phyloP scores from a whole-genome alignment of 2,888 invertebrate genomes.

The Perizoma flavofasciatum region DNA sequence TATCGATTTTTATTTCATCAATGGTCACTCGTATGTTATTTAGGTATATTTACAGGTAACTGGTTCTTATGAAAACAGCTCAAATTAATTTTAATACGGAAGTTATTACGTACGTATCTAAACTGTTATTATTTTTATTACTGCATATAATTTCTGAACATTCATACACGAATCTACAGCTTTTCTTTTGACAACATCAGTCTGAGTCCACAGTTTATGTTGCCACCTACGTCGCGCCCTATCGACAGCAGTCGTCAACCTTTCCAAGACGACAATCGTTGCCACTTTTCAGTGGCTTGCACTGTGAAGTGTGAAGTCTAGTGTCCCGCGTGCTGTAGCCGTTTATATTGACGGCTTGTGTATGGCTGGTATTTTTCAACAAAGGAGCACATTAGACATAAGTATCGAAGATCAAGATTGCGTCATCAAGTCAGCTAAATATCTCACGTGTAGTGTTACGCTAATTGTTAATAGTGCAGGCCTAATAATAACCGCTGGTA shows the following conservation, averaged over 20 bases:
- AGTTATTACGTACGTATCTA: too few relatives aligned
- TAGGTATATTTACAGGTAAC: conserved; percentile 37
- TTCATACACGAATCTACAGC: too few relatives aligned
- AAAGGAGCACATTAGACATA: too few relatives aligned
- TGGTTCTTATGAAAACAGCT: conserved; percentile 34
- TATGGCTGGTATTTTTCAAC: too few relatives aligned
- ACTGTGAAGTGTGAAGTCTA: too few relatives aligned
- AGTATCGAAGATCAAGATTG: neutral
- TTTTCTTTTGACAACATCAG: too few relatives aligned
- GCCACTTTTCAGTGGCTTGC: too few relatives aligned
- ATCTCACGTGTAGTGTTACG: conserved; percentile 9
- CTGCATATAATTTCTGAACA: conserved; percentile 21
- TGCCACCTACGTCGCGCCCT: neutral
- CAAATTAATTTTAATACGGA: conserved; percentile 41
- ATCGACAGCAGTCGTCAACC: too few relatives aligned
- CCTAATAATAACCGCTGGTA: conserved; percentile 59
- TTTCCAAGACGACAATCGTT: too few relatives aligned
- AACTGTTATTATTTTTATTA: conserved; percentile 45
- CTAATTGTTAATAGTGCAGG: conserved; percentile 34
- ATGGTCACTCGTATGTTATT: conserved; percentile 38
- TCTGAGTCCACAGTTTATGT: neutral
- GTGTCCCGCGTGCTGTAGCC: too few relatives aligned
- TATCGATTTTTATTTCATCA: conserved; percentile 37
- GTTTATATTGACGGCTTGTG: too few relatives aligned
- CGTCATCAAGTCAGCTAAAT: conserved; percentile 1